These are phyloP conservation scores for Macrotis lagotis DNA, from an alignment of 2,113 vertebrate species.

Conservation along the genomic window DNA sequence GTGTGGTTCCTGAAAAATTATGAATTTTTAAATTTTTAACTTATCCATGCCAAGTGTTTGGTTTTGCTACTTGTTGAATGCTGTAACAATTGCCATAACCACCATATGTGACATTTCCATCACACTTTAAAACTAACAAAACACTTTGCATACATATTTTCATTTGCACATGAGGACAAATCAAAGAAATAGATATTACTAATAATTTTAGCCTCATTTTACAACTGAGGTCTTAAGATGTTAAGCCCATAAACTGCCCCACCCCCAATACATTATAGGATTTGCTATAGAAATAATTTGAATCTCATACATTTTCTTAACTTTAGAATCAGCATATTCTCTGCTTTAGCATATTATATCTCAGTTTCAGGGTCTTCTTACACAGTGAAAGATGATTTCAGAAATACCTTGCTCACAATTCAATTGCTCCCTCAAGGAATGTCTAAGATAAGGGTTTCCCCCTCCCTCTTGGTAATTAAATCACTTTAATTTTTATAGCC, in stretches of 20 bases:
- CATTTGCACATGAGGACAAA: not conserved
- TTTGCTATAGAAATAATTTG: not conserved
- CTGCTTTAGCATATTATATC: not conserved
- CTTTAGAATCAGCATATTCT: not conserved
- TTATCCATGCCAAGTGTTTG: not conserved
- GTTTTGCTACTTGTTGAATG: not conserved
- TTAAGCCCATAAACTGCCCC: not conserved
- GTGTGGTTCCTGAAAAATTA: not conserved
- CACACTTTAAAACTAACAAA: not conserved
- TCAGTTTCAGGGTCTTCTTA: not conserved
- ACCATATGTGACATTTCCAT: not conserved
- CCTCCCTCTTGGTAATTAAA: conserved; percentile 57
- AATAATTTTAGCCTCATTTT: not conserved
- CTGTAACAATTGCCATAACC: not conserved
- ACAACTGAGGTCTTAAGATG: not conserved
- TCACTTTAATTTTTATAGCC: conserved; percentile 39
- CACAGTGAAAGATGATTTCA: conserved; percentile 15
- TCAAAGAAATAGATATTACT: not conserved
- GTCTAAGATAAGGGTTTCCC: conserved; percentile 3
- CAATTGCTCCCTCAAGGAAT: conserved; percentile 31
- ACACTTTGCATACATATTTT: not conserved
- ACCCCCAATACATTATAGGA: not conserved
- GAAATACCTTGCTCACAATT: not conserved
- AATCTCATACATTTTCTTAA: not conserved
- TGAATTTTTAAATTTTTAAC: not conserved